phyloP scores from a whole-genome alignment of 2,888 invertebrate species.

The Morpho helenor region DNA sequence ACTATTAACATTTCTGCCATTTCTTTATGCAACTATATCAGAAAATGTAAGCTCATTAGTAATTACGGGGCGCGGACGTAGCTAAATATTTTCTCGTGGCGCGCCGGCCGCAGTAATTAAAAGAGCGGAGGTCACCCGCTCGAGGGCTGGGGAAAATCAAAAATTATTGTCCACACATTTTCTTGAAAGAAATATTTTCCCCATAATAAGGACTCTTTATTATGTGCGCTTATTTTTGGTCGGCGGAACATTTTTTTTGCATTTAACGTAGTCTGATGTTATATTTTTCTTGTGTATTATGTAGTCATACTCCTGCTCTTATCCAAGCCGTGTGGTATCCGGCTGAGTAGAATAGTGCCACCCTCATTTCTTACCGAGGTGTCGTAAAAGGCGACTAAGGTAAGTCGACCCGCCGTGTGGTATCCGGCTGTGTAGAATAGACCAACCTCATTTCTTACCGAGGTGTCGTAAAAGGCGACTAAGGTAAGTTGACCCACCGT shows the following conservation, averaged over 20 bases:
- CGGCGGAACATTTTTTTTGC: conserved; percentile 22
- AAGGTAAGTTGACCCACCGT: no score
- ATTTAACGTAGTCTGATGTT: conserved; percentile 13
- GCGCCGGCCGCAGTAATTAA: conserved; percentile 63
- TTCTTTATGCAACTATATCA: conserved; percentile 28
- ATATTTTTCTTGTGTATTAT: neutral
- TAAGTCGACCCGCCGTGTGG: no score
- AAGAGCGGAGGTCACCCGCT: conserved; percentile 50
- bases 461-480: no score
- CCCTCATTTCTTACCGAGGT: no score
- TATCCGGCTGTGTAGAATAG: no score
- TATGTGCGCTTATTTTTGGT: conserved; percentile 28
- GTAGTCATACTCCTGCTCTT: no score
- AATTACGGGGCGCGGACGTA: conserved; percentile 64
- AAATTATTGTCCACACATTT: conserved; percentile 66
- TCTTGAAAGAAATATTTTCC: conserved; percentile 45
- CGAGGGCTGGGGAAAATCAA: conserved; percentile 58
- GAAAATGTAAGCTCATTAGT: conserved; percentile 66
- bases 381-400: no score
- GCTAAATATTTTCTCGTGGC: conserved; percentile 70
- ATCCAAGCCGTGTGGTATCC: no score
- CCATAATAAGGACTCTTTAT: conserved; percentile 30
- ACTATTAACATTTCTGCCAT: conserved; percentile 29
- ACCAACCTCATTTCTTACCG: no score
- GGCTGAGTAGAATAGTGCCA: no score